Percentiles rank a stretch among this genome's conserved stretches.
These are phyloP conservation scores for Apamea monoglypha DNA, from an alignment of 2,888 invertebrate genomes.

Conservation along the genomic window DNA sequence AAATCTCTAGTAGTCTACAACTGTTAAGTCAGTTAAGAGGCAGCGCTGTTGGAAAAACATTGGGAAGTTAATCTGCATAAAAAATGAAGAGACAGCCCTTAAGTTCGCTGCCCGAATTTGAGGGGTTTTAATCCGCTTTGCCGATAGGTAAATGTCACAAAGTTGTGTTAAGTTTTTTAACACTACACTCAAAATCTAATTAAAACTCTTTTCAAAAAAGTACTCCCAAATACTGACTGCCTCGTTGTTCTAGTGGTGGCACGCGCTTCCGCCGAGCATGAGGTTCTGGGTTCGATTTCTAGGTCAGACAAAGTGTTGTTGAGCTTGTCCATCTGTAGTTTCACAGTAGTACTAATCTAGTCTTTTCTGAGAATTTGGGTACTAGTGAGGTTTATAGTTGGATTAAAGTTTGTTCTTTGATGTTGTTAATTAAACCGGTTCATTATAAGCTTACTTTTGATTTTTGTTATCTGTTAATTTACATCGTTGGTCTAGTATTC, in stretches of 20 bases:
- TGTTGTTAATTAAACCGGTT: neutral
- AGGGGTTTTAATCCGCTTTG: constrained; percentile 74
- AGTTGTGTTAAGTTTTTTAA: neutral
- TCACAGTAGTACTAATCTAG: neutral
- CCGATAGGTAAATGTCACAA: constrained; percentile 42
- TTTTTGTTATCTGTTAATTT: neutral
- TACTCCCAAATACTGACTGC: neutral
- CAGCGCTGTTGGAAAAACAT: constrained; percentile 75
- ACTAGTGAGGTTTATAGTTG: neutral
- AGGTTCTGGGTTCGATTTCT: too few relatives aligned
- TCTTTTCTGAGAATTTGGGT: constrained; percentile 6
- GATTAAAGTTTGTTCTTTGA: neutral
- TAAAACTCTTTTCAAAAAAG: neutral
- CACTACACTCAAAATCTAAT: neutral
- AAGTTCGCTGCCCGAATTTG: constrained; percentile 66
- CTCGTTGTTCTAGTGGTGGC: too few relatives aligned
- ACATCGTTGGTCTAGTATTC: neutral
- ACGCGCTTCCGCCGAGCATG: too few relatives aligned
- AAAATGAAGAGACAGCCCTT: constrained; percentile 78
- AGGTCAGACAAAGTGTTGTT: too few relatives aligned
- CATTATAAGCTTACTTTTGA: neutral
- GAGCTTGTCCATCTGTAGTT: too few relatives aligned
- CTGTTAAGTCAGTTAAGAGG: constrained; percentile 75
- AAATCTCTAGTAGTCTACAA: constrained; percentile 63
- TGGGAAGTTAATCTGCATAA: constrained; percentile 79